Evolutionary conservation across 2,113 vertebrate genomes (phyloP).

Genomic region (Phyllostomus discolor): DNA sequence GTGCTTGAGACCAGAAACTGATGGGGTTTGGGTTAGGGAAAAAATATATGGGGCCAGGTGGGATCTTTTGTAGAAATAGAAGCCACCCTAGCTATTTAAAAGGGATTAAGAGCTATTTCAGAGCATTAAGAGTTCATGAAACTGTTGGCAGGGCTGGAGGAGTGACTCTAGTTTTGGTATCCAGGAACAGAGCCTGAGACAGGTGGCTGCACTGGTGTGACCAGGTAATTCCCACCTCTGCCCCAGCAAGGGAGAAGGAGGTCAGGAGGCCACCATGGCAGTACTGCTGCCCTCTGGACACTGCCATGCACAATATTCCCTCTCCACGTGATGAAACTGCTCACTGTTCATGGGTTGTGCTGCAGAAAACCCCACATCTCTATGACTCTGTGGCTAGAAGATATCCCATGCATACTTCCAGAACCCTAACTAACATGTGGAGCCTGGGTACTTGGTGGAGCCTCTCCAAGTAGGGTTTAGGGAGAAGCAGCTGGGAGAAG

Average conservation of each 20-base stretch:
- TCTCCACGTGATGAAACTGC: neutral
- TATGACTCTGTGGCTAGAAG: neutral
- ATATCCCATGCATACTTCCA: neutral
- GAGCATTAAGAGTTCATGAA: neutral
- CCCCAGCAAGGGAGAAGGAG: neutral
- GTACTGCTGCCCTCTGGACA: rapidly evolving
- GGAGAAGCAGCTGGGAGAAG: neutral
- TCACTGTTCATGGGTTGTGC: neutral
- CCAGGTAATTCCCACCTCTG: rapidly evolving
- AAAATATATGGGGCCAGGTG: too few relatives aligned
- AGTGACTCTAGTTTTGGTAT: neutral
- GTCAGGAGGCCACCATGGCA: neutral
- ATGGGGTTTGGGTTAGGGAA: neutral
- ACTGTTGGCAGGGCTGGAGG: neutral
- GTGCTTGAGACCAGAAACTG: neutral
- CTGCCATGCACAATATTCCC: neutral
- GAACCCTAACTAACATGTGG: neutral
- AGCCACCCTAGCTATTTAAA: neutral
- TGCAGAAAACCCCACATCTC: neutral
- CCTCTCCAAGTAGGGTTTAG: neutral
- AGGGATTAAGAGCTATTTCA: neutral
- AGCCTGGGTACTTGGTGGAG: neutral
- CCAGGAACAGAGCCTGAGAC: neutral
- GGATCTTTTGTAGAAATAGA: neutral
- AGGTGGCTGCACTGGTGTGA: rapidly evolving